Evolutionary conservation across 2,113 vertebrate genomes (phyloP).

Genomic region (Poecilia latipinna): DNA sequence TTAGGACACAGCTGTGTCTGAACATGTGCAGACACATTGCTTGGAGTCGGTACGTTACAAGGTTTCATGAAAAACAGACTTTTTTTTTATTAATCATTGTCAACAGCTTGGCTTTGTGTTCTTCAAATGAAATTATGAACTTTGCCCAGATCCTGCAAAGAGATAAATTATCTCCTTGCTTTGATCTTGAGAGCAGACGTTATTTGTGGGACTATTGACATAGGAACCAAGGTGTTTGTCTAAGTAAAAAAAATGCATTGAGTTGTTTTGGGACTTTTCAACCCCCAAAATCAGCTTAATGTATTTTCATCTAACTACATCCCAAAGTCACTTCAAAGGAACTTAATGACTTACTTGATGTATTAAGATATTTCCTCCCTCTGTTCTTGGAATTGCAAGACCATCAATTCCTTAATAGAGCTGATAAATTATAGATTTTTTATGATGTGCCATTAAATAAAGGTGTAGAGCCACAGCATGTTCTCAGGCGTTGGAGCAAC

Average conservation of each 20-base stretch:
- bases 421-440: neutral
- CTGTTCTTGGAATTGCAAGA: neutral
- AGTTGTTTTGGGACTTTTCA: conserved; percentile 5
- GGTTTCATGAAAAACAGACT: neutral
- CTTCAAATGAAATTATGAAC: neutral
- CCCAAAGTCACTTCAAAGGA: neutral
- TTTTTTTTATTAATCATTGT: neutral
- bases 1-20: neutral
- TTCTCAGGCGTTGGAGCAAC: neutral
- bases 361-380: neutral
- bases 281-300: conserved; percentile 2
- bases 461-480: neutral
- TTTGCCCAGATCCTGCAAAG: conserved; percentile 1
- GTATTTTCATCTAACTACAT: neutral
- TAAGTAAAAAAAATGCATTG: neutral
- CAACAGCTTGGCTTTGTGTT: neutral
- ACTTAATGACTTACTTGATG: neutral
- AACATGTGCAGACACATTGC: neutral
- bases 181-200: neutral
- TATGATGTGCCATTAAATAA: neutral
- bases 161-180: neutral
- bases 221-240: conserved; percentile 19
- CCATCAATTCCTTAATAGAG: neutral
- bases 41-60: neutral
- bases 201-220: neutral